Percentiles rank a stretch among this genome's conserved stretches.
phyloP scores from a whole-genome alignment of 1,140 invertebrate species.

The Coenobita brevimanus region DNA sequence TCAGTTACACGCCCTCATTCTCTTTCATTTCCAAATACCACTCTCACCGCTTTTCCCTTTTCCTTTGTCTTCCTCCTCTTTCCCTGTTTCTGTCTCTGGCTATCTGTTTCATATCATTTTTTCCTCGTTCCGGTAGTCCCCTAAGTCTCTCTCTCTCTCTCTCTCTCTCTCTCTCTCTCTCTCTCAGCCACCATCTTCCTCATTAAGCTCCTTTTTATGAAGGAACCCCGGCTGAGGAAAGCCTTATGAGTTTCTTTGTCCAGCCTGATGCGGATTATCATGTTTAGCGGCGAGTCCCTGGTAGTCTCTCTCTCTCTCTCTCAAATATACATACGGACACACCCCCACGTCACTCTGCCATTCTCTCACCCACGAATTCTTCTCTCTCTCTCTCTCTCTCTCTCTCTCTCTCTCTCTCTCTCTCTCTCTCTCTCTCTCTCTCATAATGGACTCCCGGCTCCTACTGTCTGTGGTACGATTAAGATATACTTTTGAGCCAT shows the following conservation, averaged over 20 bases:
- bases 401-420: neutral
- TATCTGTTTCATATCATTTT: neutral
- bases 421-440: neutral
- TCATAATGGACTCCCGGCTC: neutral
- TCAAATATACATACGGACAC: neutral
- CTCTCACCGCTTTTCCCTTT: no score
- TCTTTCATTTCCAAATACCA: no score
- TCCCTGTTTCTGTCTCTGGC: no score
- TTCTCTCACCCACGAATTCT: neutral
- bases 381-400: neutral
- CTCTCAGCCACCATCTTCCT: slow-evolving; percentile 2
- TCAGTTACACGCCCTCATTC: no score
- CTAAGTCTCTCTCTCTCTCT: slow-evolving; percentile 13
- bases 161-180: slow-evolving; percentile 24
- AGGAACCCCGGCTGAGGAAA: no score
- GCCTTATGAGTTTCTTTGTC: no score
- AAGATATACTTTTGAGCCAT: no score
- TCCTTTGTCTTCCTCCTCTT: no score
- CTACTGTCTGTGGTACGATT: no score
- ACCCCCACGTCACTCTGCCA: neutral
- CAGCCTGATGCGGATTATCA: no score
- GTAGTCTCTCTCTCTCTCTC: slow-evolving; percentile 19
- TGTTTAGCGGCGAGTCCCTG: neutral
- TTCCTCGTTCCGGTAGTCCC: neutral
- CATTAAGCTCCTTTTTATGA: neutral